Evolutionary conservation across 2,113 vertebrate genomes (phyloP).

Genomic region (Pterocles burchelli): DNA sequence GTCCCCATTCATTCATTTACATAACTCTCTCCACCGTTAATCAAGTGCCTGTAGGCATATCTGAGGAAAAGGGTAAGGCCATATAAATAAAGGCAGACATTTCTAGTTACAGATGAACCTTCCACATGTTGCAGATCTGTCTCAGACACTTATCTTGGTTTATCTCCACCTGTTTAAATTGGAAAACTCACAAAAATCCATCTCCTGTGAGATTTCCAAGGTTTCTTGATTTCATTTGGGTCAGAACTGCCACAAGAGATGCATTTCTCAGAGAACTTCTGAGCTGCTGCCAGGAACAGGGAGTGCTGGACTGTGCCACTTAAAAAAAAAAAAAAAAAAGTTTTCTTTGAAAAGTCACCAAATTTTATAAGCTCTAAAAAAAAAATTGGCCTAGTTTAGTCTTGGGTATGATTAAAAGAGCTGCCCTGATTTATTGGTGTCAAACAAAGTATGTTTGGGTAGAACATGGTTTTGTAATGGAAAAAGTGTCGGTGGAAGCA

Average conservation of each 20-base stretch:
- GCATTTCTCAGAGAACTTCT: constrained; percentile 17
- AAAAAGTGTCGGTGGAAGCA: neutral
- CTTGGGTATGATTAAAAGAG: neutral
- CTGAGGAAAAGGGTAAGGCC: neutral
- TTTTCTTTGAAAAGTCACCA: constrained; percentile 50
- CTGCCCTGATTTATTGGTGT: constrained; percentile 39
- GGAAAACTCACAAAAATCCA: constrained; percentile 59
- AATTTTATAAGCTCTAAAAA: constrained; percentile 31
- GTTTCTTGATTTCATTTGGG: constrained; percentile 24
- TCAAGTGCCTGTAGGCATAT: neutral
- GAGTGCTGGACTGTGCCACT: constrained; percentile 31
- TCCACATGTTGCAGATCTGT: neutral
- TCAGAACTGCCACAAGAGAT: constrained; percentile 31
- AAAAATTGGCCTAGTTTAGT: neutral
- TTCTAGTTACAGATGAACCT: constrained; percentile 8
- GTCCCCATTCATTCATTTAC: constrained; percentile 17
- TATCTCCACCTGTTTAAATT: constrained; percentile 59
- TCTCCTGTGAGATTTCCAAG: constrained; percentile 28
- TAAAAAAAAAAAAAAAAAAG: neutral
- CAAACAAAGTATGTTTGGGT: constrained; percentile 33
- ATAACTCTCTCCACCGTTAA: neutral
- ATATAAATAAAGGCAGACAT: constrained; percentile 14
- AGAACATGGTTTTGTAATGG: constrained; percentile 21
- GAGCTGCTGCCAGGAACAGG: constrained; percentile 54
- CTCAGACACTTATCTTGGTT: constrained; percentile 27